Conservation (phyloP, 1,140 invertebrate genomes). For the Drosophila kurseongensis region DNA sequence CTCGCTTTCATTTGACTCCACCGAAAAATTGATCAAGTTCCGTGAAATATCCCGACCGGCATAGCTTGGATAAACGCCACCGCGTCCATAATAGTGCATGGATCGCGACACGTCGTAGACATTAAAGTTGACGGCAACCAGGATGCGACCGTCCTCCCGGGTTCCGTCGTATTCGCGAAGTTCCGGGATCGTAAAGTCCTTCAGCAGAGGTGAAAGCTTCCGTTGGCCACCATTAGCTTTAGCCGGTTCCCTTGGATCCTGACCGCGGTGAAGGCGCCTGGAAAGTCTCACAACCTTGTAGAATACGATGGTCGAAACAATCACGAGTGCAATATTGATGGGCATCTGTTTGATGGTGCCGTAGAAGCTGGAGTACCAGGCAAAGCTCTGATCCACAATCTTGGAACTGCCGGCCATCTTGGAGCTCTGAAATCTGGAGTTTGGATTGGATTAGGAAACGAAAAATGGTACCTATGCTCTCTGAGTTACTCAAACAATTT, state of each 20-base stretch:
- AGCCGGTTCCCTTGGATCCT: neutral
- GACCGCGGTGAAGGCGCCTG: constrained; percentile 15
- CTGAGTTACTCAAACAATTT: neutral
- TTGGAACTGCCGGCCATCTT: constrained; percentile 11
- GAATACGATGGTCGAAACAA: constrained; percentile 56
- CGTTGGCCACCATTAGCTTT: neutral
- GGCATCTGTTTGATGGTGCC: constrained; percentile 40
- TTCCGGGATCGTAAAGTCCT: constrained; percentile 53
- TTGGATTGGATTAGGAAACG: neutral
- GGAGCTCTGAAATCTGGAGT: neutral
- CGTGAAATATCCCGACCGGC: constrained; percentile 58
- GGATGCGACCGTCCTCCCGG: constrained; percentile 44
- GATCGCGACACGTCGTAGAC: constrained; percentile 56
- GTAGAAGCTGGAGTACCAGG: constrained; percentile 50
- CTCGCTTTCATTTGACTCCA: constrained; percentile 1
- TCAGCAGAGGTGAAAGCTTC: constrained; percentile 5
- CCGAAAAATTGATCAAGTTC: constrained; percentile 48
- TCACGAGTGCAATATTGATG: constrained; percentile 30
- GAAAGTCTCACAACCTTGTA: constrained; percentile 46
- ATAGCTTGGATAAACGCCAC: constrained; percentile 52
- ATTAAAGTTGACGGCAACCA: constrained; percentile 56
- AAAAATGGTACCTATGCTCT: neutral
- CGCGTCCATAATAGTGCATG: constrained; percentile 49
- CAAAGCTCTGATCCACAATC: constrained; percentile 1
- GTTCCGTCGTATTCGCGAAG: constrained; percentile 47